Conservation (phyloP, 2,113 vertebrate genomes). For the Eupsittula cactorum region DNA sequence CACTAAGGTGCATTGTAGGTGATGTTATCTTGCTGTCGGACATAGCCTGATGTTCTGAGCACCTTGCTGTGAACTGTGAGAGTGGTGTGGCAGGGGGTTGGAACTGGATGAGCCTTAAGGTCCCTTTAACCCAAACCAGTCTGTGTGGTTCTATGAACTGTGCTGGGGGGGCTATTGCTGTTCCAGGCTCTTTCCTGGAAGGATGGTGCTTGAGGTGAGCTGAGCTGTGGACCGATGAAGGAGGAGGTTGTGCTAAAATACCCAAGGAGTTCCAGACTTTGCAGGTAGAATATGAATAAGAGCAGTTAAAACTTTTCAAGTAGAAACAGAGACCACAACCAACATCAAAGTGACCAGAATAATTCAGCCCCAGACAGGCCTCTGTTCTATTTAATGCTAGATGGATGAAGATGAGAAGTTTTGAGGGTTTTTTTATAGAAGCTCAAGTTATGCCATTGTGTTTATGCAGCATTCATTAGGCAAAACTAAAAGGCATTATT, state of each 20-base stretch:
- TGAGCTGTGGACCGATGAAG: not conserved
- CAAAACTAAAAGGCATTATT: not conserved
- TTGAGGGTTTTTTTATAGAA: rapidly evolving
- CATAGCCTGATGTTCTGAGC: not conserved
- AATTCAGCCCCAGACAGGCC: not conserved
- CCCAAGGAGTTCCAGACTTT: not conserved
- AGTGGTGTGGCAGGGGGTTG: not conserved
- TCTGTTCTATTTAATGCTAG: not conserved
- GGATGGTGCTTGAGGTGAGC: not conserved
- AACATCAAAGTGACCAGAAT: constrained; percentile 9
- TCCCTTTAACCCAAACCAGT: not conserved
- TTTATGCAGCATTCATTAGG: not conserved
- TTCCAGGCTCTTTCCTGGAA: not conserved
- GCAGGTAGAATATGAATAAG: not conserved
- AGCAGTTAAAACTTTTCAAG: not conserved
- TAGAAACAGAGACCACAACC: constrained; percentile 16
- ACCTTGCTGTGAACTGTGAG: not conserved
- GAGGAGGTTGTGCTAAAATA: not conserved
- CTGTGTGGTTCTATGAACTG: not conserved
- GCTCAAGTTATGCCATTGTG: not conserved
- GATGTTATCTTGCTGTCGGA: not conserved
- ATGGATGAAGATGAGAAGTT: not conserved
- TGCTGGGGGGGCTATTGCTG: not conserved
- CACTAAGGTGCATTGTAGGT: not conserved
- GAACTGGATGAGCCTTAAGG: not conserved